Base-by-base conservation (phyloP, 2,888 invertebrate species). In the Orthosia cruda region DNA sequence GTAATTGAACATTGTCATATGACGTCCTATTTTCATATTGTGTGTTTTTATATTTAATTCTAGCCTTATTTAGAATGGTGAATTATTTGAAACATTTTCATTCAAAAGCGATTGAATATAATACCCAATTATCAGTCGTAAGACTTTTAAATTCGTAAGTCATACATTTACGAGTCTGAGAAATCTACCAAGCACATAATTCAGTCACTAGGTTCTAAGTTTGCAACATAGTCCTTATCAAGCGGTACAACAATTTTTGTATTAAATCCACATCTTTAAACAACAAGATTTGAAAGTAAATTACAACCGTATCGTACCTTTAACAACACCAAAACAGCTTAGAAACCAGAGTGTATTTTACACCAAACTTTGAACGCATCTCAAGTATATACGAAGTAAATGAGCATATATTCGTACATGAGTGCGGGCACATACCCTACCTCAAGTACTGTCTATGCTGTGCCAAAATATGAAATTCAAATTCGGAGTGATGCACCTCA, bases 401-500 rank as follows among this genome's bases (percentile, higher is more conserved):
- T 77, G 59, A 77, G 77, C 71, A 68, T 45, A 72, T 76, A 67
- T 70, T 76, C 52, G 61, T 62, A 70, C 66, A 58, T 74, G 57
- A 79, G 55, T 55, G 26, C 58, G 26, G 45, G 63, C 61, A 71
- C 66, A 69, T 77, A 76, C 71, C 76, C 72, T 47, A 57, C 73
- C 57, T 71, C 71, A 87, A 89, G 89, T 86, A 87, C 89, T 88
- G 88, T 89, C 87, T 87, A 87, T 86, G 83, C 84, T 82, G 84
- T 80, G 84, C 88, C 89, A 76, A 89, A 89, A 92, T 91, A 91
- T 92, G 91, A 92, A 92, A 91, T 92, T 92, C 90, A 92, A 90
- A 92, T 91, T 82, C 78, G 71, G 83, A 88, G 87, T 89, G 92
- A 92, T 92, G 92, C 90, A 90, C 90, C 89, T 91, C 89, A 91